These are phyloP conservation scores for Copidosoma floridanum DNA, from an alignment of 1,140 invertebrate genomes.

Conservation along the genomic window DNA sequence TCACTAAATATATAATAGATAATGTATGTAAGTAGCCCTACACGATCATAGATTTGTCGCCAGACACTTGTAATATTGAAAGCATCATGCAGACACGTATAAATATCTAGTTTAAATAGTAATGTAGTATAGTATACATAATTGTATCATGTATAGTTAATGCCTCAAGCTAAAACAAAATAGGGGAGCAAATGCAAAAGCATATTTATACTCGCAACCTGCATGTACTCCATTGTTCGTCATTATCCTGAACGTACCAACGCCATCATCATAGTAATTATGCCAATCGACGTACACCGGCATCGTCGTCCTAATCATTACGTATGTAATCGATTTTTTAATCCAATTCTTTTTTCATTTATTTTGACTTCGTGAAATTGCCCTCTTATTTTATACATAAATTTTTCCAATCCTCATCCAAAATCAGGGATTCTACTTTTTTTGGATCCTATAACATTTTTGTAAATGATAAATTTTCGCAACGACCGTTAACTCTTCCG, in stretches of 20 bases:
- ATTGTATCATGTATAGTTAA: too few relatives aligned
- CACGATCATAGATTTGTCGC: constrained; percentile 33
- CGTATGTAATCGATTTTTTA: too few relatives aligned
- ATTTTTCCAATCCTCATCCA: background rate
- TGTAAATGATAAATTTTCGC: too few relatives aligned
- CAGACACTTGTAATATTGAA: constrained; percentile 44
- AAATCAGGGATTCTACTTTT: too few relatives aligned
- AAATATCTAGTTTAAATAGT: constrained; percentile 38
- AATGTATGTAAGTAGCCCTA: constrained; percentile 33
- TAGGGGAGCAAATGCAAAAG: background rate
- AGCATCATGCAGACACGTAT: constrained; percentile 50
- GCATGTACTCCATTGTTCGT: too few relatives aligned
- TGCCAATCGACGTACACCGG: constrained; percentile 37
- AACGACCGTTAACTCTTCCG: too few relatives aligned
- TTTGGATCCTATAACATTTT: too few relatives aligned
- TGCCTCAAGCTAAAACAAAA: constrained; percentile 42
- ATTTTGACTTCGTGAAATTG: background rate
- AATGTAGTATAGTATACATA: too few relatives aligned
- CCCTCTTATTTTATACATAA: background rate
- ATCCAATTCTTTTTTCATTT: too few relatives aligned
- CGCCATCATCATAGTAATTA: constrained; percentile 44
- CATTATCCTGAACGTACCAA: constrained; percentile 47
- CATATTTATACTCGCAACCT: too few relatives aligned
- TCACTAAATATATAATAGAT: constrained; percentile 3
- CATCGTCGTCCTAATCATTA: constrained; percentile 32